Evolutionary conservation across 1,140 invertebrate genomes (phyloP).

Genomic region (Zaprionus davidi): DNA sequence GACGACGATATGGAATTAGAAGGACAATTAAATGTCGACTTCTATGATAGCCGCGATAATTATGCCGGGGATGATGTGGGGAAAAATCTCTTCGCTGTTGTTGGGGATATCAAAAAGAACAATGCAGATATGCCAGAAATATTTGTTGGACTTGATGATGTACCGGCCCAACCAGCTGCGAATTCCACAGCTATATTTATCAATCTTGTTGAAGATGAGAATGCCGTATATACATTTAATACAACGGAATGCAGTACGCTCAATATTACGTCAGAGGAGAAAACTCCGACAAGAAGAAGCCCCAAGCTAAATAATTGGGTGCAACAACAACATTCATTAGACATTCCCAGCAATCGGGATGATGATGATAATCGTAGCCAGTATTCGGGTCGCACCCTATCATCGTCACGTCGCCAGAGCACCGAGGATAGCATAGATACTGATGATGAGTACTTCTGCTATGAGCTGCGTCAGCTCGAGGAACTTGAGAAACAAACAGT

Average conservation of each 20-base stretch:
- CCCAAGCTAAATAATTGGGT: constrained; percentile 3
- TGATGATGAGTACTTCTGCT: constrained; percentile 96
- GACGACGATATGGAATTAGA: not conserved
- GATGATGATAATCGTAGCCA: constrained; percentile 94
- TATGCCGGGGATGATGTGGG: not conserved
- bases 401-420: constrained; percentile 94
- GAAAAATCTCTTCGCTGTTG: constrained; percentile 55
- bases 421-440: constrained; percentile 97
- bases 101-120: constrained; percentile 54
- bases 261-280: not conserved
- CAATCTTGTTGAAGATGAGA: not conserved
- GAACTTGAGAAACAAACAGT: constrained; percentile 90
- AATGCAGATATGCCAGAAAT: constrained; percentile 30
- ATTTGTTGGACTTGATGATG: not conserved
- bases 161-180: not conserved
- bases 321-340: constrained; percentile 89
- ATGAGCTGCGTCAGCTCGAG: constrained; percentile 93
- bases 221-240: not conserved
- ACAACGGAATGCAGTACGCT: not conserved
- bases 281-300: not conserved
- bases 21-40: not conserved
- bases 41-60: not conserved
- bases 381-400: constrained; percentile 93
- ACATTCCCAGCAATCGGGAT: constrained; percentile 89
- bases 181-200: not conserved